Percentiles rank a stretch among this genome's conserved stretches.
These are phyloP conservation scores for Pogonomyrmex barbatus DNA, from an alignment of 1,140 invertebrate genomes.

Conservation along the genomic window DNA sequence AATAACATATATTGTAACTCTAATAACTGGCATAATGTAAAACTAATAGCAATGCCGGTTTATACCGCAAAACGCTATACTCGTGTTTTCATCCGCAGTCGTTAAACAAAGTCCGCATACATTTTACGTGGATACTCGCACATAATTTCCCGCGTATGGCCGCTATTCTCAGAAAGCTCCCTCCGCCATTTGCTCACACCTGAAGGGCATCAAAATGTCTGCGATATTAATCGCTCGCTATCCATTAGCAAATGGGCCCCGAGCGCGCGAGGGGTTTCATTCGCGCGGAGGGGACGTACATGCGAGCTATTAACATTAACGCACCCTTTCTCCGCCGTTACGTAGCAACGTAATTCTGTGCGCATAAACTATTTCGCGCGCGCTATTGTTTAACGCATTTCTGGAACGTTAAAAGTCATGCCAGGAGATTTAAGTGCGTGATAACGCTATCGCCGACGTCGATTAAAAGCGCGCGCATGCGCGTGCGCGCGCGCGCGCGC, in stretches of 20 bases:
- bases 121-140: constrained; percentile 12
- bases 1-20: neutral
- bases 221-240: constrained; percentile 55
- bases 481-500: neutral
- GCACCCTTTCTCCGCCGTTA: constrained; percentile 19
- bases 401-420: constrained; percentile 28
- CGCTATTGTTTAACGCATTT: constrained; percentile 38
- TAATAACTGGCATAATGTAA: constrained; percentile 20
- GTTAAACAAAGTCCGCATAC: constrained; percentile 15
- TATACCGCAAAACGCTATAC: neutral
- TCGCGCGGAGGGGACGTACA: constrained; percentile 25
- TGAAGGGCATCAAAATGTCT: constrained; percentile 39
- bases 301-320: constrained; percentile 51
- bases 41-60: neutral
- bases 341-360: constrained; percentile 21
- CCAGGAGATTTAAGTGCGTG: neutral
- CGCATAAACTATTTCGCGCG: constrained; percentile 28
- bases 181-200: constrained; percentile 2
- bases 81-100: neutral
- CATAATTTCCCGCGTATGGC: constrained; percentile 22
- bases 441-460: constrained; percentile 4
- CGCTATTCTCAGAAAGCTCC: constrained; percentile 53
- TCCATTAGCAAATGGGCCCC: constrained; percentile 54
- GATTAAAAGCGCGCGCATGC: constrained; percentile 22
- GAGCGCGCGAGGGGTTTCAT: constrained; percentile 12